Conservation (phyloP, 2,113 vertebrate species). For the Rhea pennata region DNA sequence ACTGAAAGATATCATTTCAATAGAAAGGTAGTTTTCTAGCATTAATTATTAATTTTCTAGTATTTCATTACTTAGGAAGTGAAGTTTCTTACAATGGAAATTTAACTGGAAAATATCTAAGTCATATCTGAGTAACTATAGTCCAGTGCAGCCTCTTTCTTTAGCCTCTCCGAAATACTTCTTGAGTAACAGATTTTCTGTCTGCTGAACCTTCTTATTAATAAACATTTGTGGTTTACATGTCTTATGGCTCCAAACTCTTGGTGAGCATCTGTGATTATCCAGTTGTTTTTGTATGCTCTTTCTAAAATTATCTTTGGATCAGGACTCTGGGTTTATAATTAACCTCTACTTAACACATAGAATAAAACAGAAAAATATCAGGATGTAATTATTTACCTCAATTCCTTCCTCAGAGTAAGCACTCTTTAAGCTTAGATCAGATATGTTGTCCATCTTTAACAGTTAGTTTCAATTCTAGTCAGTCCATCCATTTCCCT, state of each 20-base stretch:
- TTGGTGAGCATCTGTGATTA: not conserved
- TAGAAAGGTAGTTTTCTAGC: not conserved
- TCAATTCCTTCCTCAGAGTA: not conserved
- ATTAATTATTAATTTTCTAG: not conserved
- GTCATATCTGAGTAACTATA: not conserved
- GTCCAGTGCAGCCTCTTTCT: not conserved
- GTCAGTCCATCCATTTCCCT: not conserved
- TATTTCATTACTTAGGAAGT: not conserved
- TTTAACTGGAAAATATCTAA: not conserved
- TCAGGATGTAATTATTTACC: not conserved
- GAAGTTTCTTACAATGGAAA: not conserved
- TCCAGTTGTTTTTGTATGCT: not conserved
- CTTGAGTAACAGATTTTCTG: not conserved
- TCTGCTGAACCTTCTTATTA: not conserved
- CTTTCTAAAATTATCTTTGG: not conserved
- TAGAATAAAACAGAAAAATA: not conserved
- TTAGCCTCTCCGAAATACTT: not conserved
- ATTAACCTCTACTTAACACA: not conserved
- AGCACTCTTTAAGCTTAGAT: not conserved
- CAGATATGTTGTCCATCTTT: not conserved
- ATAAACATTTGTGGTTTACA: not conserved
- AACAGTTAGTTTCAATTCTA: not conserved
- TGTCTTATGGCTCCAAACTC: not conserved
- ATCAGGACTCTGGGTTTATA: not conserved
- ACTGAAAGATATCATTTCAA: not conserved